Conservation (phyloP, 2,888 invertebrate genomes). For the Amphiduros pacificus region DNA sequence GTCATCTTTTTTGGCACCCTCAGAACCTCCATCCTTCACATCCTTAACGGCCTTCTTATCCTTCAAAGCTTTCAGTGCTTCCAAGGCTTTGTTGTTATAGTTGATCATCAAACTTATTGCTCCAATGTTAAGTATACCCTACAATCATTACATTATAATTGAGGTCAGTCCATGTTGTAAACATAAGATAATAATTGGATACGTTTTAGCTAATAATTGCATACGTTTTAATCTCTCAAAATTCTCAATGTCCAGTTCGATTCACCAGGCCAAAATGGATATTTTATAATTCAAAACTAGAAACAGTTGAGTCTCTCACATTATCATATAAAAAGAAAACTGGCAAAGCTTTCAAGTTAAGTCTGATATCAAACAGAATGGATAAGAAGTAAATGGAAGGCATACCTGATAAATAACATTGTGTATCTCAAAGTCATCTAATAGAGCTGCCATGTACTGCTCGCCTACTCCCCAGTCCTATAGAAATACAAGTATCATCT, state of each 20-base stretch:
- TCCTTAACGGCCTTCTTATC: not conserved
- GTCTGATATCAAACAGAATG: not conserved
- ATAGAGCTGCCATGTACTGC: constrained; percentile 45
- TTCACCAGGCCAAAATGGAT: too few species aligned
- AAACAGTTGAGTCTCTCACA: not conserved
- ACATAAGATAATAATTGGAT: not conserved
- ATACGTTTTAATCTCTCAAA: too few species aligned
- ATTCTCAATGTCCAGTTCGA: too few species aligned
- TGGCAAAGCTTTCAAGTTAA: not conserved
- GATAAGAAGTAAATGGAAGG: not conserved
- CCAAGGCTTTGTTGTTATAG: constrained; percentile 42
- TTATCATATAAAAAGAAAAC: not conserved
- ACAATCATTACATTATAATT: constrained; percentile 4
- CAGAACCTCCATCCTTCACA: too few species aligned
- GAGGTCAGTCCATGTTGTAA: not conserved
- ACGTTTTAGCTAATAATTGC: too few species aligned
- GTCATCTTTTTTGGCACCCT: too few species aligned
- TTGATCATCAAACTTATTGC: constrained; percentile 45
- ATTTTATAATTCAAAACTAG: not conserved
- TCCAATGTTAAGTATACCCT: constrained; percentile 51
- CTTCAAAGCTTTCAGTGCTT: constrained; percentile 24
- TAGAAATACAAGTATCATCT: too few species aligned
- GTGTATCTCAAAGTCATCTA: constrained; percentile 42
- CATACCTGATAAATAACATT: constrained; percentile 40
- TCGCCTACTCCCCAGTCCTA: constrained; percentile 48